A percentile compares a stretch with the other conserved stretches of the same genome.
phyloP scores from a whole-genome alignment of 2,113 vertebrate genomes.

The Nyctereutes procyonoides region DNA sequence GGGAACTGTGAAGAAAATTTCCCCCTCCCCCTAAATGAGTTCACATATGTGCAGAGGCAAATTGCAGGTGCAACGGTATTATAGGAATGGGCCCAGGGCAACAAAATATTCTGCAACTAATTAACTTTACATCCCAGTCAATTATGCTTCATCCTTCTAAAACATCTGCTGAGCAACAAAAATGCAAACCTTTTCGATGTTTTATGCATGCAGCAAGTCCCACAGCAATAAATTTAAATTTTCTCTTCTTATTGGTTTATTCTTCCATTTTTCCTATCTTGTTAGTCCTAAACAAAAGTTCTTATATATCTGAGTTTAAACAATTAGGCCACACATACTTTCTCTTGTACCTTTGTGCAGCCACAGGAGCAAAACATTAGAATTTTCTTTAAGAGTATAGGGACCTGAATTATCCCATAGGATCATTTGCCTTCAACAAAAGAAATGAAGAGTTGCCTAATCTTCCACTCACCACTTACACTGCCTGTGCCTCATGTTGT shows the following conservation, averaged over 20 bases:
- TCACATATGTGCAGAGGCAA: conserved; percentile 55
- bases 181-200: conserved; percentile 65
- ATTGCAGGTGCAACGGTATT: conserved; percentile 41
- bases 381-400: background rate
- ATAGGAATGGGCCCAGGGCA: conserved; percentile 68
- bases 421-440: background rate
- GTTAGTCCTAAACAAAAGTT: conserved; percentile 61
- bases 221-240: conserved; percentile 77
- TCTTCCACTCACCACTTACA: background rate
- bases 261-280: conserved; percentile 60
- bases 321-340: conserved; percentile 39
- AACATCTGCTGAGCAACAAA: conserved; percentile 83
- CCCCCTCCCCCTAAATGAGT: conserved; percentile 61
- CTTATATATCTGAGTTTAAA: conserved; percentile 58
- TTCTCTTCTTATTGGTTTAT: background rate
- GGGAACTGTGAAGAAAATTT: conserved; percentile 59
- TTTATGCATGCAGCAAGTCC: conserved; percentile 81
- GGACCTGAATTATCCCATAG: background rate
- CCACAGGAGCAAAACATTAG: background rate
- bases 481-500: background rate
- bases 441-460: background rate
- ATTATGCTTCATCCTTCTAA: conserved; percentile 80
- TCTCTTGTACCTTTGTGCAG: background rate
- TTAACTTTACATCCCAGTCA: conserved; percentile 80
- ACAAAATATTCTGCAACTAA: conserved; percentile 80